Evolutionary conservation across 2,113 vertebrate genomes (phyloP), one percentile per base, ranked within the genome.

Genomic region (Scortum barcoo): DNA sequence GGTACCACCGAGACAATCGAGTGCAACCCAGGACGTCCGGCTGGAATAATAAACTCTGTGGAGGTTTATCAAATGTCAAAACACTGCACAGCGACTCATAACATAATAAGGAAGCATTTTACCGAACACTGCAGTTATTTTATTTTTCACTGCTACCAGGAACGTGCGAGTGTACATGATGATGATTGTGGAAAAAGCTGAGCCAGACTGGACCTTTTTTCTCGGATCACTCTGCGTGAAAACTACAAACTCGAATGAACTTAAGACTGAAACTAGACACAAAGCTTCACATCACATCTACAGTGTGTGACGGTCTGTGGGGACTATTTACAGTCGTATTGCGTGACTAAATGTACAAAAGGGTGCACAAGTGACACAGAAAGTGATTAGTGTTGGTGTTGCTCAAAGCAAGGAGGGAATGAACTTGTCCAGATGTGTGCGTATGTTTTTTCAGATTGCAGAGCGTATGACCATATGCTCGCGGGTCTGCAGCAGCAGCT

Each of bases 401-500:
- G 50, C 5, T 42, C 50, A 38, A 51, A 58, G 24, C 70, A 4
- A 28, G 17, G 8, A 26, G 53, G 13, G 38, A 68, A 61, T 38
- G 2, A 71, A 79, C 36, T 26, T 58, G 28, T 48, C 24, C 67
- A 67, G 61, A 44, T 66, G 76, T 73, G 56, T 44, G 28, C 60
- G 16, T 81, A 44, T 36, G 40, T 60, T 30, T 19, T 38, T 57
- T 56, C 16, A n/a, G 65, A 46, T 2, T 24, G 24, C 57, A 42
- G 42, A 16, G 67, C 62, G 24, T 58, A 8, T 24, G 66, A 48
- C 56, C 65, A 73, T 65, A 72, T 76, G 83, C 10, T 17, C 14
- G 57, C 36, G 76, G 63, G 72, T 78, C 40, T 80, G 66, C 46
- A 40, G 1, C 48, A 65, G 56, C 86, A 78, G 66, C 72, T 81